phyloP scores from a whole-genome alignment of 2,888 invertebrate species.

The Phengaris arion region DNA sequence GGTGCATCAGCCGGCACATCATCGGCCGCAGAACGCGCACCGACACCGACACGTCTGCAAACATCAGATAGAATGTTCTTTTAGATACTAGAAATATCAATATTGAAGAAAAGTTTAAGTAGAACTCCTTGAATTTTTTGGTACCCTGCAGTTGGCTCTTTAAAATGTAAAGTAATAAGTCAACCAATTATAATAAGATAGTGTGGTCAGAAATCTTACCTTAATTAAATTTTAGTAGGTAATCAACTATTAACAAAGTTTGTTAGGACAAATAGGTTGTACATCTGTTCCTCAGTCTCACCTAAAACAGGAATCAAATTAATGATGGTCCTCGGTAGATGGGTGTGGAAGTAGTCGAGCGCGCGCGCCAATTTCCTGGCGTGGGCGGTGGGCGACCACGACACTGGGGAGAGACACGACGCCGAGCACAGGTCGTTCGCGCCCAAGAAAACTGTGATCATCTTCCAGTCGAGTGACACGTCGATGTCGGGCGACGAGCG shows the following conservation, averaged over 20 bases:
- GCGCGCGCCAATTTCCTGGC: constrained; percentile 81
- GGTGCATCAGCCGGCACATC: constrained; percentile 86
- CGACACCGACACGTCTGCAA: constrained; percentile 84
- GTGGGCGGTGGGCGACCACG: constrained; percentile 82
- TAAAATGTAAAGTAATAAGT: too few species aligned
- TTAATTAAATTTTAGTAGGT: too few species aligned
- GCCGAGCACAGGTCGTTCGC: constrained; percentile 88
- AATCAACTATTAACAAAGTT: too few species aligned
- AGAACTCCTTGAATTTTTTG: too few species aligned
- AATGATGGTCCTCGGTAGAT: constrained; percentile 84
- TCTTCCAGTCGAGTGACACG: constrained; percentile 84
- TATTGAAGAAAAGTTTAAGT: too few species aligned
- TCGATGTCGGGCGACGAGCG: constrained; percentile 80
- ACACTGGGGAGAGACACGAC: constrained; percentile 80
- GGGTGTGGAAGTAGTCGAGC: constrained; percentile 82
- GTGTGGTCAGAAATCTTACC: too few species aligned
- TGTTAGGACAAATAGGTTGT: too few species aligned
- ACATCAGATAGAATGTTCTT: background rate
- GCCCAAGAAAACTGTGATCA: constrained; percentile 87
- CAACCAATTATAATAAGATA: too few species aligned
- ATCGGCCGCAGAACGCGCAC: constrained; percentile 79
- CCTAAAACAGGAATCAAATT: constrained; percentile 86
- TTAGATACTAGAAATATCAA: background rate
- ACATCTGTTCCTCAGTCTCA: constrained; percentile 51
- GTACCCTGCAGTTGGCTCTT: too few species aligned